Conservation (phyloP, 2,797 vertebrate species). For the Fistularia commersonii region DNA sequence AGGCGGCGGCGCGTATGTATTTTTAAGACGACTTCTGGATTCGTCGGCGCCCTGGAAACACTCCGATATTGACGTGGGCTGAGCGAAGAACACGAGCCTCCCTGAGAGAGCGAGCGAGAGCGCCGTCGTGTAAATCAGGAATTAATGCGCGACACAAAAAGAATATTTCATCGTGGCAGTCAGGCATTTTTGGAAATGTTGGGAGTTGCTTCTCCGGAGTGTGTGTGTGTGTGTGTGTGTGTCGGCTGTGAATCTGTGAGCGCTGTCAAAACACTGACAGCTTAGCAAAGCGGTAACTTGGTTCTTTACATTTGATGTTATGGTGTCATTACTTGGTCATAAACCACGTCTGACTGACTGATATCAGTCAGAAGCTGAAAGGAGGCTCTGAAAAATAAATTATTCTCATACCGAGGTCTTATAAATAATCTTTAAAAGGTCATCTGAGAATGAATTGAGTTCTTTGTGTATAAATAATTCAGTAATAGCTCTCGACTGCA, state of each 20-base stretch:
- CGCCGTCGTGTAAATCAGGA: slow-evolving; percentile 32
- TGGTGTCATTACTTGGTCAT: no score
- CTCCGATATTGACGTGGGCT: slow-evolving; percentile 57
- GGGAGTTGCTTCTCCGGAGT: slow-evolving; percentile 33
- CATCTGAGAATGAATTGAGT: no score
- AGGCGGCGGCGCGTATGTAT: slow-evolving; percentile 32
- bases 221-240: slow-evolving; percentile 34
- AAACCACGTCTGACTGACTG: no score
- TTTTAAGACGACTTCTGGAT: slow-evolving; percentile 47
- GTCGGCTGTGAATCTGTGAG: background rate
- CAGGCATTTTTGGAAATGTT: slow-evolving; percentile 28
- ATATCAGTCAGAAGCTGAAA: no score
- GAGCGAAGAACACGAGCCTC: slow-evolving; percentile 31
- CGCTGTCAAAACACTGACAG: no score
- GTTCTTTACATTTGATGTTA: no score
- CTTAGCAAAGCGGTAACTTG: no score
- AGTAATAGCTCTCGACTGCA: no score
- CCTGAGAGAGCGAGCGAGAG: slow-evolving; percentile 17
- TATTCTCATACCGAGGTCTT: no score
- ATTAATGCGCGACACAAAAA: slow-evolving; percentile 48
- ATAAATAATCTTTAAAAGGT: no score
- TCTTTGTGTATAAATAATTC: no score
- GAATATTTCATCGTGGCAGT: slow-evolving; percentile 45
- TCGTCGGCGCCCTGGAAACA: slow-evolving; percentile 52
- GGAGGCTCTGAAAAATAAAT: no score